Conservation (phyloP, 2,113 vertebrate genomes). For the Forbesichthys agassizii region DNA sequence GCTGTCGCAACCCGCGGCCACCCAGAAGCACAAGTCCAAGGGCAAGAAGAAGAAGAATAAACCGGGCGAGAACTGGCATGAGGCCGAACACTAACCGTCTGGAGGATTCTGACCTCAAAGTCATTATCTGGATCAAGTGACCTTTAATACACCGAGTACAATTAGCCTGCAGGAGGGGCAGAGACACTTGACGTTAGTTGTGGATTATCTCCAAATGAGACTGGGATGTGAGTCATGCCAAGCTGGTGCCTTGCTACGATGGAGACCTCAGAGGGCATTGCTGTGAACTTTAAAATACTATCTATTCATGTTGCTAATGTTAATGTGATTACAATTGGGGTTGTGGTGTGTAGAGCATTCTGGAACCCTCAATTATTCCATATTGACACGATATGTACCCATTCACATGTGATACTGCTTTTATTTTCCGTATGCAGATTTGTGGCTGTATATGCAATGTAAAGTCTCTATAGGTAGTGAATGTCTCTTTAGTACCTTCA, state of each 20-base stretch:
- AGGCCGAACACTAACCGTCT: constrained; percentile 66
- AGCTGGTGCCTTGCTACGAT: constrained; percentile 37
- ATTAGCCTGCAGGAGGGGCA: not conserved
- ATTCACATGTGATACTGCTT: constrained; percentile 19
- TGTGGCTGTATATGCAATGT: constrained; percentile 3
- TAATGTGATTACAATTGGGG: constrained; percentile 34
- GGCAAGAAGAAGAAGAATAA: constrained; percentile 86
- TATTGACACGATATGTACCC: constrained; percentile 15
- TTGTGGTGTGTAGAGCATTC: constrained; percentile 14
- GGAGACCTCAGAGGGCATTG: constrained; percentile 24
- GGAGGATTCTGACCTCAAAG: constrained; percentile 20
- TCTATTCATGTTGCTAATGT: constrained; percentile 18
- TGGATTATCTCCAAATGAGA: constrained; percentile 55
- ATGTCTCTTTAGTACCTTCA: too few relatives aligned
- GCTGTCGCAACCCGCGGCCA: constrained; percentile 78
- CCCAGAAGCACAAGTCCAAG: constrained; percentile 85
- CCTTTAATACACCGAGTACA: not conserved
- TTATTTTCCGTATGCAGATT: constrained; percentile 9
- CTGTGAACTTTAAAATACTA: constrained; percentile 12
- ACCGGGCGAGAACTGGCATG: constrained; percentile 84
- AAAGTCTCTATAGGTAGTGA: too few relatives aligned
- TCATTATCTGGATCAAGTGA: not conserved
- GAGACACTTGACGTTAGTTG: constrained; percentile 21
- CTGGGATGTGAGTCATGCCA: constrained; percentile 42
- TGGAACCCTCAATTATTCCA: not conserved